These are phyloP conservation scores for Homalodisca vitripennis DNA, from an alignment of 1,140 invertebrate genomes.

Conservation along the genomic window DNA sequence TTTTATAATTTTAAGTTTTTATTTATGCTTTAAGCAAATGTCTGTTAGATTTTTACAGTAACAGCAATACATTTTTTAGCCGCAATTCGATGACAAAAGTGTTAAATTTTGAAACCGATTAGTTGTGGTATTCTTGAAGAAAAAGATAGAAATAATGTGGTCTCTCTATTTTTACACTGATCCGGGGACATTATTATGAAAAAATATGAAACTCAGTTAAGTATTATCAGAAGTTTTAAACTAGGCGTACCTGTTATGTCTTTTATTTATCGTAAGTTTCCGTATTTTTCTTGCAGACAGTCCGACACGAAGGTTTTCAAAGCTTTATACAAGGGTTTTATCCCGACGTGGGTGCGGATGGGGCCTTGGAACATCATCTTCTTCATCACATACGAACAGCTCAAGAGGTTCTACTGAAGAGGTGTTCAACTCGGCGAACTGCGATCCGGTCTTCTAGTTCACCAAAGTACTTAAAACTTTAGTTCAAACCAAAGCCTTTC, in stretches of 20 bases:
- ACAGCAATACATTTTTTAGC: no score
- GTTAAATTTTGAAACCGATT: not conserved
- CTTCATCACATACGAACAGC: conserved; percentile 93
- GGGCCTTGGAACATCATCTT: conserved; percentile 98
- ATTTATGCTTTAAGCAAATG: no score
- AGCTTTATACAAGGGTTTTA: conserved; percentile 93
- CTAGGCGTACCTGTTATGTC: not conserved
- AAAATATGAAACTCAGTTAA: no score
- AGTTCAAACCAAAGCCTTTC: not conserved
- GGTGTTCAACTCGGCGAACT: no score
- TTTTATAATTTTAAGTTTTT: no score
- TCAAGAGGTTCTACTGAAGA: conserved; percentile 58
- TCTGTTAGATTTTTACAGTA: no score
- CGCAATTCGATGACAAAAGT: no score
- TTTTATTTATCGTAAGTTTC: not conserved
- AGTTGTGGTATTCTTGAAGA: not conserved
- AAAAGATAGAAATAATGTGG: not conserved
- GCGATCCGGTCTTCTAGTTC: no score
- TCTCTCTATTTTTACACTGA: not conserved
- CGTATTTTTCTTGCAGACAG: conserved; percentile 61
- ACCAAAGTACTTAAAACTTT: conserved; percentile 3
- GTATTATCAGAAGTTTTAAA: not conserved
- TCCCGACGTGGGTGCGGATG: conserved; percentile 94
- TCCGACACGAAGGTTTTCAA: conserved; percentile 84
- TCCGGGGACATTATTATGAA: no score